phyloP scores from a whole-genome alignment of 2,888 invertebrate genomes.

The Volucella zonaria region DNA sequence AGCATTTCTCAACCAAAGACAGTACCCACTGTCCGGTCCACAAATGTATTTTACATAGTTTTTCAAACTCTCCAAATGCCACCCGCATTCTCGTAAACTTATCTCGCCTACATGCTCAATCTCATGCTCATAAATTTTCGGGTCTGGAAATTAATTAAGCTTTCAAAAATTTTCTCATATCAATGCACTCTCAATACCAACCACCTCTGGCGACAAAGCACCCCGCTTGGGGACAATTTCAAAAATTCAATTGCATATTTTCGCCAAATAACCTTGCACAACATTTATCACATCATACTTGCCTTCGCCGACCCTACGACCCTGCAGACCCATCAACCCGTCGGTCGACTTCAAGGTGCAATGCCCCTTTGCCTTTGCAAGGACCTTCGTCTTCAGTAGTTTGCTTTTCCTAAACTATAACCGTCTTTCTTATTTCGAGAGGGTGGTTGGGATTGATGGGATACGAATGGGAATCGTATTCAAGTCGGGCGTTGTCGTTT shows the following conservation, averaged over 20 bases:
- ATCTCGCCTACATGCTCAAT: neutral
- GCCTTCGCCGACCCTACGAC: constrained; percentile 34
- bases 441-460: neutral
- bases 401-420: constrained; percentile 43
- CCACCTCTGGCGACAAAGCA: neutral
- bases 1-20: neutral
- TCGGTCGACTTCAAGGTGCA: constrained; percentile 74
- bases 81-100: neutral
- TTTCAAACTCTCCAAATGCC: constrained; percentile 25
- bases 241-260: constrained; percentile 35
- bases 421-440: neutral
- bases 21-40: constrained; percentile 21
- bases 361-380: constrained; percentile 81
- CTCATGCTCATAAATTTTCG: constrained; percentile 23
- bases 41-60: constrained; percentile 38
- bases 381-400: constrained; percentile 76
- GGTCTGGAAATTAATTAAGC: constrained; percentile 46
- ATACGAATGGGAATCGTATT: constrained; percentile 1
- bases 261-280: constrained; percentile 24
- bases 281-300: constrained; percentile 46
- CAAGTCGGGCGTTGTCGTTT: constrained; percentile 41
- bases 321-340: no score
- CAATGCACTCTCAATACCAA: constrained; percentile 14
- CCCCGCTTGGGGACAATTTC: neutral
- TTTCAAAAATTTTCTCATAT: constrained; percentile 35